Conservation (phyloP, 2,797 vertebrate species). For the Nasua narica region DNA sequence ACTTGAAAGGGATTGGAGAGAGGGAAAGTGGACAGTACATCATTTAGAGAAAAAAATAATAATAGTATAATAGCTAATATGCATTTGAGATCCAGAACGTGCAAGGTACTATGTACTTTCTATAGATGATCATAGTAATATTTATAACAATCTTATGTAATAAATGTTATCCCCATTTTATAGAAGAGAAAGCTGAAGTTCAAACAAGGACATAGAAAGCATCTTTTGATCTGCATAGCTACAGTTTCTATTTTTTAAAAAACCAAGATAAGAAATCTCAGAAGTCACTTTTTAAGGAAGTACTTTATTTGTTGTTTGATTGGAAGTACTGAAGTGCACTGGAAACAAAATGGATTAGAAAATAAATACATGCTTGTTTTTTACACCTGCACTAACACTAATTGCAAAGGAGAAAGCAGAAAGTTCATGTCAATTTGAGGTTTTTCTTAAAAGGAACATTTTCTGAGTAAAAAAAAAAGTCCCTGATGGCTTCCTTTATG, state of each 20-base stretch:
- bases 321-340: background rate
- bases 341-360: background rate
- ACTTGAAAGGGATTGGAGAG: too few species aligned
- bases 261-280: background rate
- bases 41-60: background rate
- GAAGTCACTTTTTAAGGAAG: background rate
- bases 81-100: background rate
- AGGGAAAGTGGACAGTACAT: fast-evolving
- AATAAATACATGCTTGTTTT: background rate
- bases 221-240: background rate
- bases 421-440: background rate
- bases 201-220: background rate
- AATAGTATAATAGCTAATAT: background rate
- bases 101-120: background rate
- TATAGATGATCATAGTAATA: background rate
- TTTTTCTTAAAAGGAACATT: background rate
- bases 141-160: background rate
- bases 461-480: background rate
- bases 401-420: background rate
- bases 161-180: background rate
- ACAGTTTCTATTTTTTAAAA: background rate
- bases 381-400: background rate
- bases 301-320: background rate
- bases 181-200: background rate
- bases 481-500: background rate